A percentile compares a stretch with the other conserved stretches of the same genome.
Evolutionary conservation across 1,140 invertebrate species (phyloP).

Genomic region (Tribolium madens): DNA sequence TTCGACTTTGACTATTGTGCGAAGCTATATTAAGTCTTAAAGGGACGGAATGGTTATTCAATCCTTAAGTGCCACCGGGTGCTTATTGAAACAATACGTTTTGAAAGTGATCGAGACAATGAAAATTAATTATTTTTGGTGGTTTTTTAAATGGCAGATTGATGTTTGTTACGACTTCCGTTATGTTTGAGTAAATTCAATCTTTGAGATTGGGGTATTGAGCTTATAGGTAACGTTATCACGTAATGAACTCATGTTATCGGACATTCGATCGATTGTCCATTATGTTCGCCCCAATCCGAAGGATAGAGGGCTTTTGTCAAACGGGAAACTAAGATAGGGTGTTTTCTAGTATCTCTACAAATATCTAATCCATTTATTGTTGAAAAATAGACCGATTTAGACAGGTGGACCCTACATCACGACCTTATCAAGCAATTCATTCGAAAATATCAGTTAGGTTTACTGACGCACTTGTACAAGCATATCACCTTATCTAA

Average conservation of each 20-base stretch:
- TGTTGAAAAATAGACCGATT: conserved; percentile 24
- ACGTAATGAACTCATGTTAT: conserved; percentile 55
- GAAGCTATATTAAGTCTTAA: conserved; percentile 27
- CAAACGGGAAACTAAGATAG: conserved; percentile 53
- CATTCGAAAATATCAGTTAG: not conserved
- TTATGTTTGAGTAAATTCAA: conserved; percentile 19
- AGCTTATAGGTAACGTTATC: conserved; percentile 52
- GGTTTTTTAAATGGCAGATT: not conserved
- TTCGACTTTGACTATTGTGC: conserved; percentile 48
- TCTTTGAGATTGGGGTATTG: conserved; percentile 1
- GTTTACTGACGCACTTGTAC: not conserved
- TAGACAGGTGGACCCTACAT: conserved; percentile 13
- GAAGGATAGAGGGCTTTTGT: conserved; percentile 48
- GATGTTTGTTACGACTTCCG: conserved; percentile 1
- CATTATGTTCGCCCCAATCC: conserved; percentile 53
- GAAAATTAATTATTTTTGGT: conserved; percentile 7
- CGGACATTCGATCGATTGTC: conserved; percentile 52
- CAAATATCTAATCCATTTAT: conserved; percentile 44
- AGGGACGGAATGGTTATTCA: conserved; percentile 26
- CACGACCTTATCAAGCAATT: not conserved
- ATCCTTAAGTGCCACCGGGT: conserved; percentile 13
- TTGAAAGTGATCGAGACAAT: conserved; percentile 9
- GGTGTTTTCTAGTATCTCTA: conserved; percentile 49
- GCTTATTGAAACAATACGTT: conserved; percentile 10
- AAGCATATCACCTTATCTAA: not conserved